Evolutionary conservation across 2,888 invertebrate genomes (phyloP), one percentile per base, ranked within the genome.

Genomic region (Synanthedon formicaeformis): DNA sequence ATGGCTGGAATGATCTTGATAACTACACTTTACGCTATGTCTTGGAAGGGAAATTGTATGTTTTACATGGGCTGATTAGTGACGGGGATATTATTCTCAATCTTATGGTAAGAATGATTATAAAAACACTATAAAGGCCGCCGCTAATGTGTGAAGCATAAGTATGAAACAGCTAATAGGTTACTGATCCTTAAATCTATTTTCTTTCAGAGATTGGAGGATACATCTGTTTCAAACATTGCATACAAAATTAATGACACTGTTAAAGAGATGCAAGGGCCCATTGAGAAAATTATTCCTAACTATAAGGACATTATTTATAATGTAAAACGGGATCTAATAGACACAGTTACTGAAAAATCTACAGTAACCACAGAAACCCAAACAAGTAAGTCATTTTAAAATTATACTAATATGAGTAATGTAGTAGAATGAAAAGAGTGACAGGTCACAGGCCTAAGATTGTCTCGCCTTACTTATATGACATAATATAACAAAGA

Each of bases 21-120:
- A 90, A 90, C 59, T 94, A 94, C 69, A 89, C 92, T 0, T 72
- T 96, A 23, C 89, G 94, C 62, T 96, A 96, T 76, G 73, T 91
- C n/a, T 85, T 89, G 53, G 88, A 92, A 52, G 89, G 89, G 4
- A 89, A 91, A 63, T 75, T 94, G 13, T 94, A 90, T 65, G 89
- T 93, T 62, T 75, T 94, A 13, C 89, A 89, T 64, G 92, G 89
- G 13, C 77, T 90, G 16, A 89, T 78, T 56, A 90, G 91, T 27
- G 91, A 92, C 68, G 89, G 88, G 51, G 89, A 90, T 64, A 73
- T 93, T 40, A 87, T 93, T 58, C 69, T 92, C 3, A 93, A 93
- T 73, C 79, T 93, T 13, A 78, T 93, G 88, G 92, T 92, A 83
- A 77, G 59, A 10, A 34, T 34, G 34, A 34, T 34, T 34, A 34